Evolutionary conservation across 2,888 invertebrate species (phyloP).

Genomic region (Parnassius glacialis): DNA sequence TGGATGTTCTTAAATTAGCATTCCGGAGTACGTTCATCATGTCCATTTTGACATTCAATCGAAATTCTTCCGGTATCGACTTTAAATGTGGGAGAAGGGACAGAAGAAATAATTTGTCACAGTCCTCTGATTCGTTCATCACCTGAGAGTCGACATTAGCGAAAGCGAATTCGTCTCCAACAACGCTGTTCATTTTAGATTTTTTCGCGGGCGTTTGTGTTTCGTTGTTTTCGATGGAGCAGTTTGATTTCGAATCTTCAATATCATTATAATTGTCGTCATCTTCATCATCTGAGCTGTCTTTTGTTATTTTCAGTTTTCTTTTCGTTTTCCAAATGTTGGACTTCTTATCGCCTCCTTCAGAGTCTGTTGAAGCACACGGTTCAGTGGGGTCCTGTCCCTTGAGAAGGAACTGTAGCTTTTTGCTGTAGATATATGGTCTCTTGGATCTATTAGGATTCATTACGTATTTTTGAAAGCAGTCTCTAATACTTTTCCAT

Average conservation of each 20-base stretch:
- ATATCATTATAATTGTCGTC: constrained; percentile 37
- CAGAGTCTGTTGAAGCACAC: constrained; percentile 49
- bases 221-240: constrained; percentile 34
- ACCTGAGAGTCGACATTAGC: constrained; percentile 56
- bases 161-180: constrained; percentile 58
- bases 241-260: constrained; percentile 41
- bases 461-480: constrained; percentile 61
- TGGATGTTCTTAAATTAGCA: constrained; percentile 49
- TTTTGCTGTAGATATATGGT: constrained; percentile 64
- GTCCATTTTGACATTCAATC: constrained; percentile 68
- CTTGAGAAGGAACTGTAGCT: constrained; percentile 56
- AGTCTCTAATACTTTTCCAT: constrained; percentile 73
- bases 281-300: constrained; percentile 52
- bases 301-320: constrained; percentile 49
- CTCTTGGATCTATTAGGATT: constrained; percentile 59
- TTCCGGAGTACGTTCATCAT: constrained; percentile 68
- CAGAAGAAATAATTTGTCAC: constrained; percentile 66
- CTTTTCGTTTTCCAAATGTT: constrained; percentile 48
- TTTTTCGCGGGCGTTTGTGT: constrained; percentile 33
- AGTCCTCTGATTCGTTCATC: constrained; percentile 54
- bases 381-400: constrained; percentile 31
- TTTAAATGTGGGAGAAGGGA: constrained; percentile 69
- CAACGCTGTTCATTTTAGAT: constrained; percentile 34
- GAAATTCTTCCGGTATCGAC: constrained; percentile 60
- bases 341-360: constrained; percentile 35